Evolutionary conservation across 2,113 vertebrate species (phyloP).

Genomic region (Phalacrocorax brasilianus): DNA sequence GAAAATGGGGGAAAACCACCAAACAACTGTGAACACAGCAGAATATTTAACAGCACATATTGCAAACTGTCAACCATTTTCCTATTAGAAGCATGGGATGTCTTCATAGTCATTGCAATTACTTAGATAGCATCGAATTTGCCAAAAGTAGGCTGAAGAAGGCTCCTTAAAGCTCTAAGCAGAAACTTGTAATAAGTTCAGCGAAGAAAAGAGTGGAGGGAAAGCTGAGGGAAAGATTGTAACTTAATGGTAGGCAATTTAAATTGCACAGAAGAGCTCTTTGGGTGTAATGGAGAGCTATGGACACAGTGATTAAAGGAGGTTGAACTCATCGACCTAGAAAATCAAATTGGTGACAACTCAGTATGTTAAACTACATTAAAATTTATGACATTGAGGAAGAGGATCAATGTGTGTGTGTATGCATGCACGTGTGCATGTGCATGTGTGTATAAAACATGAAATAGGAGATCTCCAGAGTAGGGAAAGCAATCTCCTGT

Average conservation of each 20-base stretch:
- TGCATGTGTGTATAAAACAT: neutral
- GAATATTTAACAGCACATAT: neutral
- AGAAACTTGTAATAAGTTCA: neutral
- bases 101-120: neutral
- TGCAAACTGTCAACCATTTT: neutral
- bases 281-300: conserved; percentile 17
- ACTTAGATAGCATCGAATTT: neutral
- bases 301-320: conserved; percentile 56
- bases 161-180: neutral
- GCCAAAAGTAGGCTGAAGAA: neutral
- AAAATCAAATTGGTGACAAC: conserved; percentile 62
- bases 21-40: neutral
- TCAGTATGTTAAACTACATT: conserved; percentile 63
- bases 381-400: conserved; percentile 58
- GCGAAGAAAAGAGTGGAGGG: neutral
- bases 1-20: neutral
- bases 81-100: neutral
- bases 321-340: conserved; percentile 58
- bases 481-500: neutral
- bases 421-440: neutral
- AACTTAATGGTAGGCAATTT: neutral
- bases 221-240: neutral
- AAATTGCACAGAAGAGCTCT: conserved; percentile 3
- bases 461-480: neutral
- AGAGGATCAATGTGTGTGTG: conserved; percentile 33